A percentile compares a stretch with the other conserved stretches of the same genome.
phyloP scores from a whole-genome alignment of 2,797 vertebrate species.

The Bradypodion ventrale region DNA sequence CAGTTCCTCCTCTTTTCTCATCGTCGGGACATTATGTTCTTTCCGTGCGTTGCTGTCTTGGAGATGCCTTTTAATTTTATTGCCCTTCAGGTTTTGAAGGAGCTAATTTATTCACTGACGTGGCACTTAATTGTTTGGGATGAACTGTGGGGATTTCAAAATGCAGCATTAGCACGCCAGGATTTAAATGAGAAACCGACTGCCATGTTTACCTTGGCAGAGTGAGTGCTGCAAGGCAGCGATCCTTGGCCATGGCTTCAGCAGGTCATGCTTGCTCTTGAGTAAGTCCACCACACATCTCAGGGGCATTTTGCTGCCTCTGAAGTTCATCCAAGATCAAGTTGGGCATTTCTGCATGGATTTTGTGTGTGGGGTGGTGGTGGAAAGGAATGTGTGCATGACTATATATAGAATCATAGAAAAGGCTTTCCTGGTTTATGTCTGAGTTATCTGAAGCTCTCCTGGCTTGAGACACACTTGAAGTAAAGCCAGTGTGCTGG shows the following conservation, averaged over 20 bases:
- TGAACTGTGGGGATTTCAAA: background rate
- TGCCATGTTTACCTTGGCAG: background rate
- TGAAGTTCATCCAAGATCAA: too few relatives aligned
- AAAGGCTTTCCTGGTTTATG: slow-evolving; percentile 5
- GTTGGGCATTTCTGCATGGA: background rate
- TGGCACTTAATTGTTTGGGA: background rate
- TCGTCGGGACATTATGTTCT: background rate
- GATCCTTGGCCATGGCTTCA: background rate
- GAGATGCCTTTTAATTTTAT: slow-evolving; percentile 9
- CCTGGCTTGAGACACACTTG: background rate
- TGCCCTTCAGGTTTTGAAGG: slow-evolving; percentile 8
- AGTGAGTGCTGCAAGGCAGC: background rate
- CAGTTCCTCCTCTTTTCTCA: background rate
- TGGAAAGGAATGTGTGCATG: background rate
- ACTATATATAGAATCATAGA: slow-evolving; percentile 2
- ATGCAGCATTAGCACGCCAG: background rate
- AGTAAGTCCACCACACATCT: background rate
- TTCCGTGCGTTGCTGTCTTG: background rate
- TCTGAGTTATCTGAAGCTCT: background rate
- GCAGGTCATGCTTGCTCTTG: background rate
- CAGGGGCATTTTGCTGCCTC: background rate
- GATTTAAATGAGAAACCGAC: background rate
- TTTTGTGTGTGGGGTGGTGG: background rate
- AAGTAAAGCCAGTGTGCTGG: background rate
- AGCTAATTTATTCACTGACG: slow-evolving; percentile 29